phyloP scores from a whole-genome alignment of 53 echinoderm and acorn worm genomes.

The Astropecten irregularis region DNA sequence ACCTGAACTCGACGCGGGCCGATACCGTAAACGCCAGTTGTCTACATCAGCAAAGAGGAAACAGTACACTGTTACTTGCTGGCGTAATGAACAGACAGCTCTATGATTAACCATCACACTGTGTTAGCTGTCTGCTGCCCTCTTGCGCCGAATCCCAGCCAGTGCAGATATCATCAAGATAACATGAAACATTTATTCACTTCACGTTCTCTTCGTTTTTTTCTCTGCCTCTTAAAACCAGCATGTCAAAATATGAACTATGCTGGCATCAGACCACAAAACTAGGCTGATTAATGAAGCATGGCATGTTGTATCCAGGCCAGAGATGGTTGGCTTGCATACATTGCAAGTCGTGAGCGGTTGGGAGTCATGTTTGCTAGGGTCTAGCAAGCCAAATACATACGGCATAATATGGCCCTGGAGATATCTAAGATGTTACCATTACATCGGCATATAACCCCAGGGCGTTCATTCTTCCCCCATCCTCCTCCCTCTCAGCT shows the following conservation, averaged over 20 bases:
- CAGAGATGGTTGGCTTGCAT: neutral
- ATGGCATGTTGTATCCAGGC: neutral
- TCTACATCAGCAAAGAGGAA: no score
- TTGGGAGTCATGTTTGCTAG: neutral
- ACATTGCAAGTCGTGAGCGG: neutral
- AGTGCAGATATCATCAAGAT: neutral
- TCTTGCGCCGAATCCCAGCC: neutral
- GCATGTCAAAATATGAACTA: neutral
- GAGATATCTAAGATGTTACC: neutral
- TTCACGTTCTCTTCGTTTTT: no score
- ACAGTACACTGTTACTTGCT: no score
- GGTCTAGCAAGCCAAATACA: no score
- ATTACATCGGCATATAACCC: neutral
- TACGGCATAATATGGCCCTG: neutral
- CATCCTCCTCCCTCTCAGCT: neutral
- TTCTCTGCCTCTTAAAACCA: neutral
- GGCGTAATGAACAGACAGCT: neutral
- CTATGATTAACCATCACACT: neutral
- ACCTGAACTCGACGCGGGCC: no score
- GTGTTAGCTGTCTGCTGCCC: conserved; percentile 1
- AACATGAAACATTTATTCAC: no score
- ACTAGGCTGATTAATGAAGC: conserved; percentile 42
- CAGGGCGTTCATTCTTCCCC: neutral
- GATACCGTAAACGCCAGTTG: no score
- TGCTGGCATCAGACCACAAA: neutral